phyloP scores from a whole-genome alignment of 2,888 invertebrate genomes.

The Synanthedon andrenaeformis region DNA sequence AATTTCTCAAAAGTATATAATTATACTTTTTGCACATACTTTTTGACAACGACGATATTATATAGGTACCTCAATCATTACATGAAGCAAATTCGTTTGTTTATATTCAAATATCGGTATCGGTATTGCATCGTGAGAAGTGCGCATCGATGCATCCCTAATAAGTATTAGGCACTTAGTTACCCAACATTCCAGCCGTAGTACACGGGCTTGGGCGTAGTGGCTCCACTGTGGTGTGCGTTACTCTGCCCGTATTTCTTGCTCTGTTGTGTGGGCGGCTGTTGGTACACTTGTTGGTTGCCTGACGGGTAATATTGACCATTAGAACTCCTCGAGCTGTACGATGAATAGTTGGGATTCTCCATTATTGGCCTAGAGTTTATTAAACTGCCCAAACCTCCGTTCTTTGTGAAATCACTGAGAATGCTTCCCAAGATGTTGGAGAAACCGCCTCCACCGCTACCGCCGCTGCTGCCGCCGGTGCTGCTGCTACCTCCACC shows the following conservation, averaged over 20 bases:
- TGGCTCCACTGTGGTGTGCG: constrained; percentile 31
- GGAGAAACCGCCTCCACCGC: constrained; percentile 23
- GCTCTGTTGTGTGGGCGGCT: constrained; percentile 39
- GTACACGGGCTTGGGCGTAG: constrained; percentile 43
- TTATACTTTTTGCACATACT: too few relatives aligned
- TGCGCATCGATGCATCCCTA: too few relatives aligned
- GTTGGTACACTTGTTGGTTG: constrained; percentile 37
- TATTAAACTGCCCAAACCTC: constrained; percentile 35
- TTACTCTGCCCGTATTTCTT: constrained; percentile 45
- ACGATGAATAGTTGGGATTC: constrained; percentile 54
- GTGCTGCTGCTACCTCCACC: constrained; percentile 16
- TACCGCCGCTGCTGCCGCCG: constrained; percentile 9
- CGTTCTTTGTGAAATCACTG: constrained; percentile 45
- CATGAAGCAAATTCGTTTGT: background rate
- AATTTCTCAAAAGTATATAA: too few relatives aligned
- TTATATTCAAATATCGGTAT: background rate
- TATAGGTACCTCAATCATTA: too few relatives aligned
- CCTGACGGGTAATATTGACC: constrained; percentile 52
- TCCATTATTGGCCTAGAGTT: constrained; percentile 60
- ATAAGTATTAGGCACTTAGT: constrained; percentile 18
- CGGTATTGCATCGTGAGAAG: too few relatives aligned
- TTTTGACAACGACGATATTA: too few relatives aligned
- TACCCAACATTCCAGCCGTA: constrained; percentile 67
- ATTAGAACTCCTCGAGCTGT: constrained; percentile 49
- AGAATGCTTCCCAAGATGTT: constrained; percentile 53